phyloP scores from a whole-genome alignment of 2,113 vertebrate genomes.

The Hiodon tergisus region DNA sequence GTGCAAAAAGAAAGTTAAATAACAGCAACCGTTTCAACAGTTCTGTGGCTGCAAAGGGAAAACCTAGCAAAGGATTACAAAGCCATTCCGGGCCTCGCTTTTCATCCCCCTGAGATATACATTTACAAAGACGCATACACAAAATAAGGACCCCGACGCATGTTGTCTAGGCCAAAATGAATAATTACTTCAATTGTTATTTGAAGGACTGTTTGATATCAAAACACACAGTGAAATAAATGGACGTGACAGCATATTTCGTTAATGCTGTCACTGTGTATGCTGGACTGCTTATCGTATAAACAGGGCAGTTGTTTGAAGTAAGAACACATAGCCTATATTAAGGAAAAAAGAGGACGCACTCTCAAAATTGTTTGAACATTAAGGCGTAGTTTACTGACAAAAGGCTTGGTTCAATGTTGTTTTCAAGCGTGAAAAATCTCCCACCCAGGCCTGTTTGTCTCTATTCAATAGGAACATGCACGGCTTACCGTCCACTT shows the following conservation, averaged over 20 bases:
- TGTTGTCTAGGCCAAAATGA: neutral
- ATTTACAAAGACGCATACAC: neutral
- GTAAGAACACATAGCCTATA: neutral
- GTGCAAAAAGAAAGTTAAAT: conserved; percentile 46
- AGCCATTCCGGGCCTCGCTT: neutral
- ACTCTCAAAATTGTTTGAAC: neutral
- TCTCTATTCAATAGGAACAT: conserved; percentile 8
- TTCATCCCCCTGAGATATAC: neutral
- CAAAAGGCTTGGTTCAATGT: no score
- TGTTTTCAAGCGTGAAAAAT: neutral
- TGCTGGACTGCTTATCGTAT: neutral
- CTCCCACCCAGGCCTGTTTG: conserved; percentile 3
- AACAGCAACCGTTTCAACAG: conserved; percentile 42
- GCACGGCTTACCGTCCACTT: conserved; percentile 13
- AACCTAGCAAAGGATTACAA: neutral
- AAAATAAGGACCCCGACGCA: neutral
- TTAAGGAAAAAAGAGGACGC: neutral
- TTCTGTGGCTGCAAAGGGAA: conserved; percentile 46
- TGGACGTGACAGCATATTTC: neutral
- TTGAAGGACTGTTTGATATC: neutral
- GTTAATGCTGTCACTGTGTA: neutral
- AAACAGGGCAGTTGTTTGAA: neutral
- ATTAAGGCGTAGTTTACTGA: no score
- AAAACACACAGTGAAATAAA: neutral
- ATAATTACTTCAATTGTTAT: neutral